Evolutionary conservation across 2,797 vertebrate genomes (phyloP), one percentile per base, ranked within the genome.

Genomic region (Sebastes cheni): DNA sequence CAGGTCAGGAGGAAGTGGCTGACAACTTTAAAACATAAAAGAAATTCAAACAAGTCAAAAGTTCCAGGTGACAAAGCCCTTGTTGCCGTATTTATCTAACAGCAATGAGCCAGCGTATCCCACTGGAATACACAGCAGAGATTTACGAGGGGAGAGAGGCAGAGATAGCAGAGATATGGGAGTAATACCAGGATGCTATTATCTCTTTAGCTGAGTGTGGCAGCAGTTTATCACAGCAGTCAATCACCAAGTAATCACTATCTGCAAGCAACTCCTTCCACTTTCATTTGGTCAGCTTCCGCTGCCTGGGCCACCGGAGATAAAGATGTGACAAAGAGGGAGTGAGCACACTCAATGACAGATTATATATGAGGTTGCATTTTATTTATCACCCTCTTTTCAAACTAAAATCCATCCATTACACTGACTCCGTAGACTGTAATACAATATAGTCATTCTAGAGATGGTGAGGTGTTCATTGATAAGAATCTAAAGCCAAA

Each of bases 211-310:
- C 61, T 71, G 16, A 27, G 74, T 58, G 73, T 36, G 73, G 39
- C 72, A 80, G 66, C 59, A 52, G 81, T 89, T 92, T 87, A 89
- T 92, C 90, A 79, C 73, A 70, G 82, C 84, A 80, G 81, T 88
- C 87, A 86, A 81, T 88, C 85, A 84, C 69, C 30, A 46, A 74
- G 79, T 76, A 77, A 79, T 87, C 86, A 72, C 77, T 79, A 82
- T 89, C 80, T 79, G 80, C 52, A 58, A 83, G 66, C 52, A 85
- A 65, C 60, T 71, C 10, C 69, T 77, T 88, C 83, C 82, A 90
- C 88, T 92, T 89, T 93, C 80, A 66, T 81, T 82, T 65, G 71
- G 72, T 85, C 83, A 70, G 82, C 69, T 67, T 68, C 54, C 76
- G 16, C 32, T 22, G 36, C 23, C 64, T 62, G 74, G 58, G 36